Conservation (phyloP, 2,797 vertebrate genomes). For the Petrocephalus schoutedeni region DNA sequence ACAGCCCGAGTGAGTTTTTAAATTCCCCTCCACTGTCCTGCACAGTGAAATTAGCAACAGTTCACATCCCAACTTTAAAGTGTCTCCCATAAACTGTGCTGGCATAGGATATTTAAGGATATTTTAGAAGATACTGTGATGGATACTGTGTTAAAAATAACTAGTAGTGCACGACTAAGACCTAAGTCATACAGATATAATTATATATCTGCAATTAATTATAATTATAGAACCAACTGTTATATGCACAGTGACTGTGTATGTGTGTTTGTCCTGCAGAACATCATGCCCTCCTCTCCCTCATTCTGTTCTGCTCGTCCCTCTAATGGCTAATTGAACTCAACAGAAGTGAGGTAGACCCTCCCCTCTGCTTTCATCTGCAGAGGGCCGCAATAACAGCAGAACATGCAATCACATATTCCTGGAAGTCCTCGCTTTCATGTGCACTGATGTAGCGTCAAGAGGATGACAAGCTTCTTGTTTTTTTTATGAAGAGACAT, state of each 20-base stretch:
- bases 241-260: background rate
- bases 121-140: background rate
- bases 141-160: background rate
- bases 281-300: background rate
- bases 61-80: background rate
- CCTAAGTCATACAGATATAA: background rate
- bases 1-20: background rate
- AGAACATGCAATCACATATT: conserved; percentile 14
- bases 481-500: background rate
- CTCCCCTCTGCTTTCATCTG: conserved; percentile 5
- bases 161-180: background rate
- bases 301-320: background rate
- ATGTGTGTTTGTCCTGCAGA: background rate
- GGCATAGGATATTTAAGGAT: background rate
- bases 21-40: background rate
- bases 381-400: background rate
- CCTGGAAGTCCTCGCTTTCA: conserved; percentile 13
- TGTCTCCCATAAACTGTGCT: background rate
- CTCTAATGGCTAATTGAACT: conserved; percentile 16
- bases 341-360: background rate
- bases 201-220: background rate
- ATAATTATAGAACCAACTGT: background rate
- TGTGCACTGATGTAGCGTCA: conserved; percentile 1
- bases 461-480: background rate
- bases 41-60: background rate